Conservation (phyloP, 1,140 invertebrate species). For the Colletes gigas region DNA sequence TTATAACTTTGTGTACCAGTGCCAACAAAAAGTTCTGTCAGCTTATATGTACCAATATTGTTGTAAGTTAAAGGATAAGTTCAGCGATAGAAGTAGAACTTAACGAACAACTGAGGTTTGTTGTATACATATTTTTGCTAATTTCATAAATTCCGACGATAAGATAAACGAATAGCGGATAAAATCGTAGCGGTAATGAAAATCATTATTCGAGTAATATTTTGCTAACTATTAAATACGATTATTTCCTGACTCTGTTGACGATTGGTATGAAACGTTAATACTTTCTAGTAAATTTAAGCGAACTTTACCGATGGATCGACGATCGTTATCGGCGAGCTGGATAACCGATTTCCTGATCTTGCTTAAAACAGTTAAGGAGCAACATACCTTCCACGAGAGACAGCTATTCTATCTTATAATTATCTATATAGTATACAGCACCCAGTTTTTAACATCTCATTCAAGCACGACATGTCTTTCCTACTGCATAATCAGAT, state of each 20-base stretch:
- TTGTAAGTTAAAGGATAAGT: neutral
- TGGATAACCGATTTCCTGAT: conserved; percentile 51
- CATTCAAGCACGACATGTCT: conserved; percentile 67
- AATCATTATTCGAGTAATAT: neutral
- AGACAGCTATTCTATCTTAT: conserved; percentile 58
- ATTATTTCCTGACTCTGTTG: conserved; percentile 19
- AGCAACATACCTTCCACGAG: conserved; percentile 51
- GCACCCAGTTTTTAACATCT: conserved; percentile 48
- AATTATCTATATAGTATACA: conserved; percentile 44
- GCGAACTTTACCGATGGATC: neutral
- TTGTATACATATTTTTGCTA: neutral
- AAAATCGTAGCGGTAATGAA: neutral
- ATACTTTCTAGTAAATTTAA: conserved; percentile 2
- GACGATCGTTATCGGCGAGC: conserved; percentile 6
- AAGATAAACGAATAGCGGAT: neutral
- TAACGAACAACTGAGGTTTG: neutral
- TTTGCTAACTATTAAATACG: no score
- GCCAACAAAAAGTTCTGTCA: neutral
- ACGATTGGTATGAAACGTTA: conserved; percentile 2
- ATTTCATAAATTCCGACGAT: neutral
- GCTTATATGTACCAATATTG: neutral
- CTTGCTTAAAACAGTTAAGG: conserved; percentile 48
- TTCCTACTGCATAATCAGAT: conserved; percentile 74
- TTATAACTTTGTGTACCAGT: neutral
- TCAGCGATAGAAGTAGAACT: neutral